Evolutionary conservation across 2,888 invertebrate genomes (phyloP), one percentile per base, ranked within the genome.

Genomic region (Aelia acuminata): DNA sequence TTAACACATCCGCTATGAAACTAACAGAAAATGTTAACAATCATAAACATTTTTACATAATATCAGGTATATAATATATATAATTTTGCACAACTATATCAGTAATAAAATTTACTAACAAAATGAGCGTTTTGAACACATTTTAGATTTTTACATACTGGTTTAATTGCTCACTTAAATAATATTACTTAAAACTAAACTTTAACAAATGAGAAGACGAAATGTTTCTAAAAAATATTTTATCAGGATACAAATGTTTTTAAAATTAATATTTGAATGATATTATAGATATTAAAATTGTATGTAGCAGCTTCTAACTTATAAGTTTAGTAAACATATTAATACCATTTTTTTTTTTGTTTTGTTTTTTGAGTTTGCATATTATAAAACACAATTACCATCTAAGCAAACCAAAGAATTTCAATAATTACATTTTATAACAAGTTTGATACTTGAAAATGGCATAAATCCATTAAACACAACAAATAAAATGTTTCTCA

Each of bases 51-150:
- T 35, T 31, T 35, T 3, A 20, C 31, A 70, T 31, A 57, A 57
- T 57, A 70, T 70, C 35, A 70, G 18, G 35, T 70, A 70, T 35
- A 35, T 70, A 35, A 70, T 57, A 26, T 0, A 57, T 26, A 26
- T 26, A 15, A 57, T 57, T 15, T 57, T 15, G 11, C 26, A 26
- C 53, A 57, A 57, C 13, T 57, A 57, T 26, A 20, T 70, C 31
- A 35, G 18, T 70, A 70, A 70, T 35, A 70, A 35, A 43, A 13
- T 7, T 35, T 0, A 35, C 1, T 35, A 70, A 35, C 31, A 18
- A 35, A 1, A 70, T 70, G 63, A 70, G 63, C 63, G 35, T 70
- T 70, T 70, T 70, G 63, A 70, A 70, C 63, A 70, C 63, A 70
- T 70, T 70, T 70, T 70, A 70, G 7, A 70, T 20, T 57, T 57